Conservation (phyloP, 2,888 invertebrate genomes). For the Meliscaeva auricollis region DNA sequence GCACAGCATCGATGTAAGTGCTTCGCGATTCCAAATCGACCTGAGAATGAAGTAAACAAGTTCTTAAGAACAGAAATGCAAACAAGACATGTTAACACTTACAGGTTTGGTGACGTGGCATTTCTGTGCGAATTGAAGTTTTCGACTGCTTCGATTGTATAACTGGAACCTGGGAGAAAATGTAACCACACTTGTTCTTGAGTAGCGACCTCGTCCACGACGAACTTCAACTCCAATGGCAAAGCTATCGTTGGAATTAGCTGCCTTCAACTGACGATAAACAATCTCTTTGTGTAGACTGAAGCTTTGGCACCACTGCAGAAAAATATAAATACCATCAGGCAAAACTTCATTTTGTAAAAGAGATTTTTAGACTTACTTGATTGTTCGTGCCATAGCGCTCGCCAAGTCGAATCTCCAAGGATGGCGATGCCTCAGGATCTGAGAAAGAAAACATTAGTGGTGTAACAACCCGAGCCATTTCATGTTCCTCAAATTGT, state of each 20-base stretch:
- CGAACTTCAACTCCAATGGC: conserved; percentile 95
- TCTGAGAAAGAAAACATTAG: conserved; percentile 97
- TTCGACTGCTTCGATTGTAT: conserved; percentile 92
- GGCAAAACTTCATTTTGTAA: neutral
- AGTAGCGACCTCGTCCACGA: conserved; percentile 94
- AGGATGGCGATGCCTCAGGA: conserved; percentile 92
- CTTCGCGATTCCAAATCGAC: conserved; percentile 77
- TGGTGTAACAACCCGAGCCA: conserved; percentile 95
- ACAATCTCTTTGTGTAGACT: conserved; percentile 92
- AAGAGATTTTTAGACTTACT: conserved; percentile 81
- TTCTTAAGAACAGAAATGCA: too few species aligned
- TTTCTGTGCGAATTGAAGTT: conserved; percentile 95
- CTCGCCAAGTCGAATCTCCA: conserved; percentile 91
- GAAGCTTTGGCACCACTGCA: conserved; percentile 95
- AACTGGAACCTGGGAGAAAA: conserved; percentile 96
- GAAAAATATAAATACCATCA: conserved; percentile 11
- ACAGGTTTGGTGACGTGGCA: conserved; percentile 91
- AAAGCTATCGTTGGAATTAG: conserved; percentile 84
- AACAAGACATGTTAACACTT: too few species aligned
- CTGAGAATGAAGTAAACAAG: conserved; percentile 75
- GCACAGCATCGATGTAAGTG: conserved; percentile 89
- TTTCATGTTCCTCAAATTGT: conserved; percentile 97
- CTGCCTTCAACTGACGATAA: conserved; percentile 86
- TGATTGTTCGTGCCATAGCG: conserved; percentile 86
- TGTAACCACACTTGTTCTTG: conserved; percentile 95